A percentile compares a stretch with the other conserved stretches of the same genome.
Evolutionary conservation across 2,797 vertebrate genomes (phyloP).

Genomic region (Phoxinus dragarum): DNA sequence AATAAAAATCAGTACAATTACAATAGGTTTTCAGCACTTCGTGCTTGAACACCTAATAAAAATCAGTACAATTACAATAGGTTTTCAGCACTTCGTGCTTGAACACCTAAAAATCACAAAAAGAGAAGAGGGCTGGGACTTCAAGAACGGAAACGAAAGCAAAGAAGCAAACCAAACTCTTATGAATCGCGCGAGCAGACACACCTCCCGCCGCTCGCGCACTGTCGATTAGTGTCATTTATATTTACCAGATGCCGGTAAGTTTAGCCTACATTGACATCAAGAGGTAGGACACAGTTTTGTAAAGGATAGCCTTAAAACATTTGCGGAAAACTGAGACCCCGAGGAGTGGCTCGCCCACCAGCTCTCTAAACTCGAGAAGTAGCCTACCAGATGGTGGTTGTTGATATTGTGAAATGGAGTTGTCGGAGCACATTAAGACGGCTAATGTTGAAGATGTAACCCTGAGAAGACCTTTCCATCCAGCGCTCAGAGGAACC

Average conservation of each 20-base stretch:
- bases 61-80: too few species aligned
- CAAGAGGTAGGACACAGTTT: not conserved
- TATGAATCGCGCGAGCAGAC: not conserved
- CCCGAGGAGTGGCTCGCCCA: not conserved
- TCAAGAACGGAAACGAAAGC: conserved; percentile 40
- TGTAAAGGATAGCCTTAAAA: not conserved
- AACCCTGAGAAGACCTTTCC: conserved; percentile 73
- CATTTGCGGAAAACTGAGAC: conserved; percentile 12
- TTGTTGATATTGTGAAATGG: conserved; percentile 72
- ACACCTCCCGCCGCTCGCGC: not conserved
- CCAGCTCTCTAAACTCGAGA: not conserved
- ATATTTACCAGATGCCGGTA: conserved; percentile 1
- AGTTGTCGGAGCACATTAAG: conserved; percentile 88
- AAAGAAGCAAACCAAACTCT: conserved; percentile 16
- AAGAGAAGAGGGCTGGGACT: conserved; percentile 33
- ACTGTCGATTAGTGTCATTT: not conserved
- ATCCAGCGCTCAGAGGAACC: conserved; percentile 76
- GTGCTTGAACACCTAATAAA: too few species aligned
- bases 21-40: too few species aligned
- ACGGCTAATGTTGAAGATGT: conserved; percentile 84
- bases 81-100: too few species aligned
- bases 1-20: too few species aligned
- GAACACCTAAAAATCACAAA: too few species aligned
- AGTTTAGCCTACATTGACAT: not conserved
- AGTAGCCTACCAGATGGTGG: conserved; percentile 14